phyloP scores from a whole-genome alignment of 2,113 vertebrate species.

The Tenrec ecaudatus region DNA sequence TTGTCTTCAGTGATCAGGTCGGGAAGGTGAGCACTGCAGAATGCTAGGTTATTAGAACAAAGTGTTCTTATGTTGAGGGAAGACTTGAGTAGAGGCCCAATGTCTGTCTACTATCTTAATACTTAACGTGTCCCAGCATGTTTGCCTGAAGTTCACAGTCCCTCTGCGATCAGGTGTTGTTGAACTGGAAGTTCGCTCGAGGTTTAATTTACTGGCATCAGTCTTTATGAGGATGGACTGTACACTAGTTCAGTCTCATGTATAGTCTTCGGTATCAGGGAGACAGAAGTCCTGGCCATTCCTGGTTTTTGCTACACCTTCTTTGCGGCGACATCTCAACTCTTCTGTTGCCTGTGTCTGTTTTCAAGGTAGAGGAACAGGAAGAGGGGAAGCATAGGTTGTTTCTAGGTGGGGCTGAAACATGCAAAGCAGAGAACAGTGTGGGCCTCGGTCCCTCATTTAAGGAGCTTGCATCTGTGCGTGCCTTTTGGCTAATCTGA shows the following conservation, averaged over 20 bases:
- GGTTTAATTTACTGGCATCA: not conserved
- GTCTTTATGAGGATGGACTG: not conserved
- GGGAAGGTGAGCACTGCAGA: too few species aligned
- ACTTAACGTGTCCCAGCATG: not conserved
- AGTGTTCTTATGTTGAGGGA: too few species aligned
- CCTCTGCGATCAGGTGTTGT: not conserved
- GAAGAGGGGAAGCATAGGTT: not conserved
- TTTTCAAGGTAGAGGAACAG: not conserved
- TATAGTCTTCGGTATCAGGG: not conserved
- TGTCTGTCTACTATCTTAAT: too few species aligned
- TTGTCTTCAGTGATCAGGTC: too few species aligned
- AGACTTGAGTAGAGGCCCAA: too few species aligned
- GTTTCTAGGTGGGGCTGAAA: not conserved
- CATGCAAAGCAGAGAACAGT: not conserved
- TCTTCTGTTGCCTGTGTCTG: not conserved
- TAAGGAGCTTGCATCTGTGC: not conserved
- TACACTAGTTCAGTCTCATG: not conserved
- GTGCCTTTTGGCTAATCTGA: slow-evolving; percentile 31
- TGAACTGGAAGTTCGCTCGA: not conserved
- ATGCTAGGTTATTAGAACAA: too few species aligned
- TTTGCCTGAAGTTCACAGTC: not conserved
- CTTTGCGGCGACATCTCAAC: not conserved
- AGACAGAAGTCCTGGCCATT: not conserved
- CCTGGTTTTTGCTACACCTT: not conserved
- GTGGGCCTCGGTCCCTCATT: not conserved